Conservation (phyloP, 2,797 vertebrate species). For the Loriculus beryllinus region DNA sequence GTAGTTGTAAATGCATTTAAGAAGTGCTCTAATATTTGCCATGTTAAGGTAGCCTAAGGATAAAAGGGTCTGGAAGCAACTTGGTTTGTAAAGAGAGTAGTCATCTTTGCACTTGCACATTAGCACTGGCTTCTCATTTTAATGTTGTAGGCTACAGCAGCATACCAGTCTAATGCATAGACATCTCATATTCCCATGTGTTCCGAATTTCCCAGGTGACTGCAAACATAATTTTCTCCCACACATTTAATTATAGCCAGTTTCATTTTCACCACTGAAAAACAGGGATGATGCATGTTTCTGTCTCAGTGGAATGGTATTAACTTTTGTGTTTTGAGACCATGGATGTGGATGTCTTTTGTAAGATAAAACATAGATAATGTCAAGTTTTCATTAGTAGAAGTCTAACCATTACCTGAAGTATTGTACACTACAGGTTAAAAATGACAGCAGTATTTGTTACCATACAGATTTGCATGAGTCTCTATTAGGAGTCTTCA, state of each 20-base stretch:
- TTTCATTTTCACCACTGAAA: neutral
- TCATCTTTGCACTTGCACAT: rapidly evolving
- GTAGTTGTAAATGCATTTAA: neutral
- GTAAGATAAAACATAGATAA: neutral
- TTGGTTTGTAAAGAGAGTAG: neutral
- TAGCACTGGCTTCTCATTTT: neutral
- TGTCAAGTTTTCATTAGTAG: neutral
- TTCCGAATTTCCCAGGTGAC: neutral
- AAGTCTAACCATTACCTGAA: neutral
- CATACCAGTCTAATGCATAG: neutral
- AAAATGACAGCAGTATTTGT: neutral
- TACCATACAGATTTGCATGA: neutral
- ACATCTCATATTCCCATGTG: rapidly evolving
- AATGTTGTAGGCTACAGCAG: neutral
- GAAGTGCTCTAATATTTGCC: neutral
- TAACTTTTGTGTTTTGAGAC: neutral
- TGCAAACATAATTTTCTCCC: neutral
- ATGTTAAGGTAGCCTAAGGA: neutral
- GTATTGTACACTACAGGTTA: neutral
- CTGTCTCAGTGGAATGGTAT: neutral
- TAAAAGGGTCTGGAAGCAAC: neutral
- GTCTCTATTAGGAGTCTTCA: neutral
- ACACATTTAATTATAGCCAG: neutral
- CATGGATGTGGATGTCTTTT: neutral
- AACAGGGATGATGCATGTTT: neutral